Percentiles rank a stretch among this genome's conserved stretches.
Evolutionary conservation across 1,140 invertebrate genomes (phyloP).

Genomic region (Brachionus paranguensis): DNA sequence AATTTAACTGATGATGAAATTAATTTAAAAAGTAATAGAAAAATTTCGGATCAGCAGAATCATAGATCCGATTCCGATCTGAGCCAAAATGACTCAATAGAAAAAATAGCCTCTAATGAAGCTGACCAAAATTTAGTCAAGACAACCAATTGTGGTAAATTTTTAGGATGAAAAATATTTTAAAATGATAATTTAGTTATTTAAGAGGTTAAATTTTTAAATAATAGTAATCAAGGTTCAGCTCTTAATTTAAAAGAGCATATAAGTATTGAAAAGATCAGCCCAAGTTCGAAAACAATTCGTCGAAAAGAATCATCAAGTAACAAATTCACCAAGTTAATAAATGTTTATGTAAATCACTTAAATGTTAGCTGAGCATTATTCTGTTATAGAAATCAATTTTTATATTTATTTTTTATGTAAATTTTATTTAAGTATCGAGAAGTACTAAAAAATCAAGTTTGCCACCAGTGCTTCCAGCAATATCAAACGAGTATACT

Average conservation of each 20-base stretch:
- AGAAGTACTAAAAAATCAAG: constrained; percentile 3
- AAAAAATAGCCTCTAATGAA: neutral
- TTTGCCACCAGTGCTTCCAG: neutral
- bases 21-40: neutral
- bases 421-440: neutral
- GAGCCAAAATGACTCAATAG: neutral
- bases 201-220: neutral
- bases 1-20: neutral
- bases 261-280: neutral
- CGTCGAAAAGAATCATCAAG: neutral
- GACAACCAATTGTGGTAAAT: neutral
- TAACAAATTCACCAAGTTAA: neutral
- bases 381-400: neutral
- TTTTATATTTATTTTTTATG: neutral
- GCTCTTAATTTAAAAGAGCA: neutral
- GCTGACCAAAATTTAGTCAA: neutral
- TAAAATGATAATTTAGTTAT: neutral
- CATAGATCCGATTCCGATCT: neutral
- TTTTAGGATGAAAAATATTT: neutral
- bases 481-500: neutral
- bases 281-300: neutral
- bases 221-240: neutral
- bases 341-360: neutral
- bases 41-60: neutral
- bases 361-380: neutral